Base-by-base conservation (phyloP, 1,140 invertebrate genomes). In the Hyphantria cunea region DNA sequence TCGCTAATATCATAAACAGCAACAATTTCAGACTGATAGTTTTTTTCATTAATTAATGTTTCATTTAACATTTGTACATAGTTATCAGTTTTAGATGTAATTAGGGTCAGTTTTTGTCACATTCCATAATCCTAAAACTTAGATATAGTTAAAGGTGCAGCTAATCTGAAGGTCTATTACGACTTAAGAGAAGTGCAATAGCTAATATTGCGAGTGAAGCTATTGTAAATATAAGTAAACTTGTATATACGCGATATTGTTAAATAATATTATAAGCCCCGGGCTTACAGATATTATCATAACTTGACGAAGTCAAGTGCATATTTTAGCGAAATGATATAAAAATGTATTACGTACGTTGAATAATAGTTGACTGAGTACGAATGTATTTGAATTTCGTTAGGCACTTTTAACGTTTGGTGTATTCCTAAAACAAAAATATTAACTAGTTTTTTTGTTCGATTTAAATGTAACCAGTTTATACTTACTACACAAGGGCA, bases 141-240 rank as follows among this genome's bases (percentile, higher is more conserved):
- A 70, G 58, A 62, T 31, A 53, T 70, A 52, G 63, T 65, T 49
- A 53, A 68, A 68, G 48, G 56, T 53, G 15, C 45, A 62, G 64
- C 47, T 50, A 60, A n/a, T 59, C 15, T 12, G n/a, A 12, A 44
- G 12, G 6, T 44, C 6, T 13, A 44, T 13, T 44, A 44, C n/a
- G 9, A n/a, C 41, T 13, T 3, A 25, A 25, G 12, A n/a, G 41
- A 44, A n/a, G 11, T 44, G 41, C 41, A 44, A 44, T 44, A 13
- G 9, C 11, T 11, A 37, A 10, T 37, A 44, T n/a, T 44, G 11
- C 34, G 41, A 0, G 54, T 58, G 49, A 49, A 69, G 66, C 70
- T 69, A 69, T 52, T 71, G 68, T 71, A 71, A 74, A 71, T 70
- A 74, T 65, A 66, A 65, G 60, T 60, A 61, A 54, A 70, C 70